Percentiles rank a stretch among this genome's conserved stretches.
These are phyloP conservation scores for Glyptemys insculpta DNA, from an alignment of 2,797 vertebrate genomes.

Conservation along the genomic window DNA sequence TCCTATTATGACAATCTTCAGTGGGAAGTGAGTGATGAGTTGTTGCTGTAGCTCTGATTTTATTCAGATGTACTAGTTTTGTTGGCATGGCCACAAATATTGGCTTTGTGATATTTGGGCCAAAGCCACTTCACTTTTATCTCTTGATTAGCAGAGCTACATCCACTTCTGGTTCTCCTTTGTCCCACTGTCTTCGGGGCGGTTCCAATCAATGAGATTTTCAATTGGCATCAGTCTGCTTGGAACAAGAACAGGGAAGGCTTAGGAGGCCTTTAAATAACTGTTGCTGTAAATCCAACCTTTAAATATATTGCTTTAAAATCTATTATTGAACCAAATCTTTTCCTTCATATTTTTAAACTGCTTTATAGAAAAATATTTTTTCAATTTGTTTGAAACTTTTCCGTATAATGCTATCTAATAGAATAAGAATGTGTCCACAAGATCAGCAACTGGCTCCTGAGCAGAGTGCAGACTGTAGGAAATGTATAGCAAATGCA, in stretches of 20 bases:
- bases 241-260: background rate
- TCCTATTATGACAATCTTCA: background rate
- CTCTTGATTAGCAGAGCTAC: background rate
- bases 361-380: background rate
- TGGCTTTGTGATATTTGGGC: background rate
- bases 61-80: background rate
- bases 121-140: background rate
- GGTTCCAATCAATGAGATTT: background rate
- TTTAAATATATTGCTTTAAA: background rate
- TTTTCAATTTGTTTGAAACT: background rate
- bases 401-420: background rate
- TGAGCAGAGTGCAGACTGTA: conserved; percentile 36
- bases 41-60: background rate
- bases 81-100: background rate
- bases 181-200: fast-evolving
- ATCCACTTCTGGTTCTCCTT: background rate
- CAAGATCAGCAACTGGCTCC: background rate
- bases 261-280: background rate
- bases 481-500: conserved; percentile 9
- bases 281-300: background rate
- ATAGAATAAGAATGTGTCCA: conserved; percentile 2
- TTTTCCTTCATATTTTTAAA: background rate
- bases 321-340: background rate
- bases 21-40: background rate
- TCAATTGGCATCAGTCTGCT: background rate